These are phyloP conservation scores for Drosophila serrata DNA, from an alignment of 1,140 invertebrate genomes.

Conservation along the genomic window DNA sequence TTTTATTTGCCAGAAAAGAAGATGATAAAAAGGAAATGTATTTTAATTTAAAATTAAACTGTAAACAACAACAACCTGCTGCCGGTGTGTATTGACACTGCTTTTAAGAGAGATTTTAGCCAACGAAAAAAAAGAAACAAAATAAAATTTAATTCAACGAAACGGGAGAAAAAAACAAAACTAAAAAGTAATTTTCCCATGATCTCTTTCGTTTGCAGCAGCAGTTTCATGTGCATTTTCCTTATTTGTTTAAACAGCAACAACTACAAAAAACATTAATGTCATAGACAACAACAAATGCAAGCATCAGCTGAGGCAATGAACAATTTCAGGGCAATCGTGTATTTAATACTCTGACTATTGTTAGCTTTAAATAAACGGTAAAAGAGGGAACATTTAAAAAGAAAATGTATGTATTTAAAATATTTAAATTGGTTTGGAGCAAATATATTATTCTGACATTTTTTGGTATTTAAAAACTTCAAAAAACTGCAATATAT, in stretches of 20 bases:
- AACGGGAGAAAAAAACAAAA: not conserved
- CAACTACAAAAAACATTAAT: slow-evolving; percentile 26
- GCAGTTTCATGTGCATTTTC: slow-evolving; percentile 72
- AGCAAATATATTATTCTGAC: not conserved
- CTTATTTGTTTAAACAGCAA: slow-evolving; percentile 77
- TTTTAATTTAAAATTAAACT: slow-evolving; percentile 77
- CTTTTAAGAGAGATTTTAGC: slow-evolving; percentile 57
- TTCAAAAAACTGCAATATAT: too few species aligned
- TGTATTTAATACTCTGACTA: slow-evolving; percentile 39
- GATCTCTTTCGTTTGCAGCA: slow-evolving; percentile 64
- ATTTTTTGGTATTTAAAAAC: too few species aligned
- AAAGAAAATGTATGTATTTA: not conserved
- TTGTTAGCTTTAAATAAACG: slow-evolving; percentile 3
- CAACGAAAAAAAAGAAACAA: slow-evolving; percentile 24
- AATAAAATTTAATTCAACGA: slow-evolving; percentile 61
- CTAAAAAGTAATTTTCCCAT: slow-evolving; percentile 75
- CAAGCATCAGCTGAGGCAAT: slow-evolving; percentile 21
- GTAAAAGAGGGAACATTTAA: not conserved
- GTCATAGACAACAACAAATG: slow-evolving; percentile 27
- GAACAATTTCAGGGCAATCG: slow-evolving; percentile 73
- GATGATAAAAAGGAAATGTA: slow-evolving; percentile 39
- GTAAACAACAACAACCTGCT: slow-evolving; percentile 63
- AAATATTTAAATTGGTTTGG: too few species aligned
- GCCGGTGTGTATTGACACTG: slow-evolving; percentile 56
- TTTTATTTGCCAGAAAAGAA: slow-evolving; percentile 37